phyloP scores from a whole-genome alignment of 2,888 invertebrate species.

The Lithophane ornitopus region DNA sequence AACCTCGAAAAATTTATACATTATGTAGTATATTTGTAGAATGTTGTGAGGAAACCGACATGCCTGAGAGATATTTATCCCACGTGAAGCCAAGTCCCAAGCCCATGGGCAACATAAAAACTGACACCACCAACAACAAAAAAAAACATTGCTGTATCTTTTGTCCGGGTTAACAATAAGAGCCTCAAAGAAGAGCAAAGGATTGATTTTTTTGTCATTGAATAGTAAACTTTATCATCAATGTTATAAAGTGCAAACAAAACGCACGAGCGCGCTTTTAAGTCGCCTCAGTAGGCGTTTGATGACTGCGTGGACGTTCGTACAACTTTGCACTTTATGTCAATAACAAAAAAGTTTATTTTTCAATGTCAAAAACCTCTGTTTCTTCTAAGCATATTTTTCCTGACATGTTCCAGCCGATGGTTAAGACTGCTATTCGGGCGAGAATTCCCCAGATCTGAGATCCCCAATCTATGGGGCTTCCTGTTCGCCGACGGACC shows the following conservation, averaged over 20 bases:
- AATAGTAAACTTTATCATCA: background rate
- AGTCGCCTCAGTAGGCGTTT: background rate
- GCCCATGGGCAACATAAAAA: too few species aligned
- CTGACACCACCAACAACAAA: too few species aligned
- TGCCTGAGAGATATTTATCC: too few species aligned
- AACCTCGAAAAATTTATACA: background rate
- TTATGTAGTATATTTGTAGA: too few species aligned
- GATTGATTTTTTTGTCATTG: background rate
- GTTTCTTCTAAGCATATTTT: background rate
- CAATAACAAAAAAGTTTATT: background rate
- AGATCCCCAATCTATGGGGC: constrained; percentile 95
- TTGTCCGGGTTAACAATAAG: background rate
- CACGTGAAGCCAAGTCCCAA: too few species aligned
- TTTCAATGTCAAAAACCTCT: background rate
- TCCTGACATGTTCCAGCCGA: constrained; percentile 89
- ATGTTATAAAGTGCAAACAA: background rate
- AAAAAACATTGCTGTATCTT: background rate
- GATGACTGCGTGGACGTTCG: background rate
- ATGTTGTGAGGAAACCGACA: too few species aligned
- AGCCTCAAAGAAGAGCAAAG: background rate
- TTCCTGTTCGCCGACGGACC: constrained; percentile 94
- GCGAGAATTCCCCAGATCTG: constrained; percentile 95
- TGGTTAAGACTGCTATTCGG: constrained; percentile 96
- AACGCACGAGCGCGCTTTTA: too few species aligned
- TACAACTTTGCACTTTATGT: background rate